Evolutionary conservation across 2,113 vertebrate species (phyloP), one percentile per base, ranked within the genome.

Genomic region (Halichoerus grypus): DNA sequence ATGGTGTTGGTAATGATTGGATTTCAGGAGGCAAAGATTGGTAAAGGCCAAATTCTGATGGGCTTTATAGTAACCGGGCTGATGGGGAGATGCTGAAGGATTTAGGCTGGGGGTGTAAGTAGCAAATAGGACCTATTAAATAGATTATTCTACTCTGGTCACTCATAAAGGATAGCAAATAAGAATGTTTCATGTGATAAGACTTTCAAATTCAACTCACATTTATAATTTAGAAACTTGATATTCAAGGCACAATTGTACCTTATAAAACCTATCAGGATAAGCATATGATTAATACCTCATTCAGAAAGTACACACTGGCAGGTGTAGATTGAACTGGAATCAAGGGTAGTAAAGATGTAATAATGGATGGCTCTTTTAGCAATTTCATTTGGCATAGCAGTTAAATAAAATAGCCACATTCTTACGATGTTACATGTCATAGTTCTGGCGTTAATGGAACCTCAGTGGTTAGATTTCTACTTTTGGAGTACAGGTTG

Each of bases 161-260:
- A 84, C 22, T 94, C 33, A 72, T 21, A 28, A 33, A 59, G 80
- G n/a, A 51, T 55, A 79, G 26, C 82, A 87, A 67, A 57, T 69
- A 69, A 59, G n/a, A 95, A 49, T 65, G 24, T 77, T 85, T 97
- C 53, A 55, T 39, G 8, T 33, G 71, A 84, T 59, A 74, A 95
- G 21, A 9, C 31, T 93, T 86, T 97, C 46, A 76, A 51, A 13
- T 89, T 31, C 89, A 88, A 77, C 55, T 93, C 46, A 82, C 11
- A 89, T 76, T 82, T 96, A 6, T 79, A 65, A 72, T 91, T 91
- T 46, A 95, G 42, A 94, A 92, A 71, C 14, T 95, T 86, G 28
- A 72, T 91, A 96, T 76, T 96, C 33, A 79, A 16, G 72, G 36
- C 31, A 67, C 5, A 96, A 28, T 18, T 88, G 19, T 82, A 53